Evolutionary conservation across 1,140 invertebrate species (phyloP), one percentile per base, ranked within the genome.

Genomic region (Euura saliciscinereae): DNA sequence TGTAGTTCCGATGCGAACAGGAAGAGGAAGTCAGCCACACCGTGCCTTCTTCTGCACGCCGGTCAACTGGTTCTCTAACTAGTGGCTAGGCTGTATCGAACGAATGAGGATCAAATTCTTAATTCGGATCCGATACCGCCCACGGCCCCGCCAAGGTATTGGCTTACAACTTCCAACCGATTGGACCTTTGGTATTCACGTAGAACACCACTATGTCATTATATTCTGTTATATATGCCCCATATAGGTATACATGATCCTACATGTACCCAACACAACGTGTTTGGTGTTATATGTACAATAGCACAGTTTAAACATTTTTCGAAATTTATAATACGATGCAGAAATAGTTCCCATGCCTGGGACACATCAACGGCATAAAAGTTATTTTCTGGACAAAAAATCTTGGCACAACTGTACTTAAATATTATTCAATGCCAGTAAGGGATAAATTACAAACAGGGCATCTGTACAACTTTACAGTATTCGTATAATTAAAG

Each of bases 11-110:
- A 83, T 45, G 70, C 75, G 73, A 71, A 78, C 82, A 84, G 82
- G 82, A 84, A 84, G 80, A 83, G 82, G 82, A 84, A 84, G 82
- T 84, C 77, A 65, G 80, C 79, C 80, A 79, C 82, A 82, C 74
- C 51, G 74, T 68, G 68, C 43, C 51, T 64, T 65, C 43, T 66
- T 72, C 66, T 59, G 10, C 42, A 72, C 66, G 43, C 43, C 6
- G 43, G 64, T 71, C 43, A 59, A 59, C 51, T 59, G 51, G 51
- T 59, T 59, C 28, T 28, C 51, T 59, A 59, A 59, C 51, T 59
- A n/a, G 51, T 59, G 51, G 51, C 51, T 59, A 59, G 51, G 51
- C 51, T 59, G 13, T 59, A 59, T 59, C 51, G 44, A 67, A 28
- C 66, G 65, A 42, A 68, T 65, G 68, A 77, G 76, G 76, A 77